These are phyloP conservation scores for Sabatieria punctata DNA, from an alignment of 2,888 invertebrate genomes.

Conservation along the genomic window DNA sequence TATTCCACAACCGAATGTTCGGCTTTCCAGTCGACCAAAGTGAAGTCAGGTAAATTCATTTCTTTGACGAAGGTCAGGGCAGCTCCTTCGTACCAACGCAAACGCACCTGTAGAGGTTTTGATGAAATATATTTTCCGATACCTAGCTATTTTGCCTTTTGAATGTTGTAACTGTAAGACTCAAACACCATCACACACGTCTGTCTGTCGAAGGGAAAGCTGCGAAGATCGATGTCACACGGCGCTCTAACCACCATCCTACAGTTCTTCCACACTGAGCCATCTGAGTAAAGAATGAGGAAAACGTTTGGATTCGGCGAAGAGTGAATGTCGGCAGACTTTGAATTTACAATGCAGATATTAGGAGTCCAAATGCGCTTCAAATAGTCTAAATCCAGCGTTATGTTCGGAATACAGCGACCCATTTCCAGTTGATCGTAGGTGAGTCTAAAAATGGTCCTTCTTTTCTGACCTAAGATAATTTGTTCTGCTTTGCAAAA, in stretches of 20 bases:
- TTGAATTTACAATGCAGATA: conserved; percentile 6
- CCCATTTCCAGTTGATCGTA: not conserved
- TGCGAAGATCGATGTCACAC: conserved; percentile 8
- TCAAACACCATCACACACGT: conserved; percentile 7
- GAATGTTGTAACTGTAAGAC: conserved; percentile 9
- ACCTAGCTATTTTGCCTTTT: conserved; percentile 1
- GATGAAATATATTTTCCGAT: not conserved
- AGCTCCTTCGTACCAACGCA: conserved; percentile 3
- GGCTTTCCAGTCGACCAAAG: not conserved
- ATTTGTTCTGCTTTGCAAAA: not conserved
- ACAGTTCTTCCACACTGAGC: conserved; percentile 7
- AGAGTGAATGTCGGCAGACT: conserved; percentile 4
- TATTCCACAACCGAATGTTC: not conserved
- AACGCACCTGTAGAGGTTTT: not conserved
- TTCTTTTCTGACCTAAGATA: too few relatives aligned
- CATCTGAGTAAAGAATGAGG: conserved; percentile 9
- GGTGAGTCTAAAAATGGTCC: not conserved
- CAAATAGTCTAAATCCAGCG: conserved; percentile 8
- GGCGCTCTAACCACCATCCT: conserved; percentile 8
- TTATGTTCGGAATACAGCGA: conserved; percentile 1
- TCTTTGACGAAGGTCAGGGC: conserved; percentile 5
- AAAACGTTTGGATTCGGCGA: conserved; percentile 8
- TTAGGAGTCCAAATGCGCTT: conserved; percentile 5
- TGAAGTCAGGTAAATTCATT: conserved; percentile 10
- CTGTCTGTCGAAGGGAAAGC: conserved; percentile 11